Evolutionary conservation across 2,113 vertebrate species (phyloP), one percentile per base, ranked within the genome.

Genomic region (Calonectris borealis): DNA sequence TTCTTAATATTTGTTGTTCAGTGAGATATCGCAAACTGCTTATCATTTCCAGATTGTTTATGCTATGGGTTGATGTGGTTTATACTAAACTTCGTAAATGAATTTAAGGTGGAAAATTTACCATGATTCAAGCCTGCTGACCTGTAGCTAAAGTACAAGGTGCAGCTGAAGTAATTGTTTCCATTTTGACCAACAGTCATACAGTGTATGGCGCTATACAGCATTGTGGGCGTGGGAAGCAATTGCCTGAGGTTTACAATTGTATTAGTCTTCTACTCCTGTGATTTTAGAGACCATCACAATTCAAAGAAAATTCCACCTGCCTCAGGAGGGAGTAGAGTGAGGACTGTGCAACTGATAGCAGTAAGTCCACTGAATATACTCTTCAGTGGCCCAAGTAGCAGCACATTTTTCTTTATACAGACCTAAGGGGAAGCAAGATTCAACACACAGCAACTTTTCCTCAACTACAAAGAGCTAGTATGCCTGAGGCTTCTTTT

Each of bases 1-100:
- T 96, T 93, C 88, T 94, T 97, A 95, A 97, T 97, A 97, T 96
- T 96, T 97, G 73, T 93, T 94, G 64, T 91, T 91, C 58, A 78
- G 51, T 84, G 76, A 95, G 72, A 91, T 93, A 90, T 54, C 54
- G 78, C 76, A 95, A 97, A 94, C 89, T 94, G 88, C 78, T 97
- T 94, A 96, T 96, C 8, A 90, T 92, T 95, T 94, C 21, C 31
- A 95, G 52, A 54, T 96, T 96, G 75, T 97, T 97, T 97, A 93
- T 94, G 44, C 69, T 79, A 57, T 32, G 79, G 44, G 32, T 88
- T 86, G 54, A 77, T 88, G 65, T 75, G 48, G 18, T 92, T 96
- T 92, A 69, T 73, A 90, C 71, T 70, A 88, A 89, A 88, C 40
- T 90, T 92, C 65, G 55, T 31, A 90, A 95, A 93, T 58, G 2